These are phyloP conservation scores for Sisor rabdophorus DNA, from an alignment of 2,113 vertebrate species.

Conservation along the genomic window DNA sequence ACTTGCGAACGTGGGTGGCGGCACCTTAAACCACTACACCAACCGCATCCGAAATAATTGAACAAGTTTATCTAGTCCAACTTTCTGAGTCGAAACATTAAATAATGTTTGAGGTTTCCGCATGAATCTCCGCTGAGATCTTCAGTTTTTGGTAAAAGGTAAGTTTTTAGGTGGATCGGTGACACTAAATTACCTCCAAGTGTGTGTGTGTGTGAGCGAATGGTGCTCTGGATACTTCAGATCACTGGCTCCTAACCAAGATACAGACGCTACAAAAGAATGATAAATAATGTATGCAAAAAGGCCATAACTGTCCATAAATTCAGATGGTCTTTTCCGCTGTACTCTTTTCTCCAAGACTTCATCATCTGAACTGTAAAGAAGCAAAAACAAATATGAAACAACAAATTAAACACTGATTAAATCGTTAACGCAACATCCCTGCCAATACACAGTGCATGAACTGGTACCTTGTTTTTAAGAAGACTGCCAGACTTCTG, in stretches of 20 bases:
- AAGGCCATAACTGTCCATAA: neutral
- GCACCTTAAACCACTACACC: no score
- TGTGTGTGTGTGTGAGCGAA: neutral
- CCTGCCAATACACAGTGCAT: neutral
- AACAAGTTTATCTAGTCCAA: no score
- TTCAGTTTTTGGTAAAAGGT: neutral
- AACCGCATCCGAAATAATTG: no score
- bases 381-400: neutral
- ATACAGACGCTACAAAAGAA: neutral
- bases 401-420: neutral
- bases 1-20: no score
- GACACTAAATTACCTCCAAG: neutral
- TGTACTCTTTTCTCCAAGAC: neutral
- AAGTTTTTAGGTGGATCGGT: neutral
- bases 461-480: constrained; percentile 60
- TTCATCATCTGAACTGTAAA: constrained; percentile 64
- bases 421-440: neutral
- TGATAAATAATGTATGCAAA: neutral
- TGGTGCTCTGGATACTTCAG: neutral
- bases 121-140: neutral
- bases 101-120: neutral
- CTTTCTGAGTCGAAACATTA: no score
- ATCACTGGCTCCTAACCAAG: neutral
- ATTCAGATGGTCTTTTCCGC: neutral
- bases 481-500: constrained; percentile 64